Percentiles rank a stretch among this genome's conserved stretches.
Conservation (phyloP, 2,797 vertebrate genomes). For the Falco peregrinus region DNA sequence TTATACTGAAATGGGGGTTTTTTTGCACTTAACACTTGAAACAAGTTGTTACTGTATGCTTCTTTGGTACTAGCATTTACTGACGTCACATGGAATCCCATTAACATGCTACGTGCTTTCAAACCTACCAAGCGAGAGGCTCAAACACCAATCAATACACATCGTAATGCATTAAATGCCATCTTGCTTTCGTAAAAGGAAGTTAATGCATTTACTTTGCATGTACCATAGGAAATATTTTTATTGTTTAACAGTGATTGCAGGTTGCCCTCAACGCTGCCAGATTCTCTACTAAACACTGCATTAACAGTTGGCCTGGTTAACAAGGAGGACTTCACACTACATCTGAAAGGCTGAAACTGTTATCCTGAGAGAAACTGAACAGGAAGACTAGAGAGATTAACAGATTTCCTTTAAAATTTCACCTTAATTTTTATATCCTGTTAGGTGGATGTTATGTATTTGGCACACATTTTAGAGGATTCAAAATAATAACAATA, state of each 20-base stretch:
- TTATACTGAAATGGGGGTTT: rapidly evolving
- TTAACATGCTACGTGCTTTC: not conserved
- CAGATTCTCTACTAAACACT: not conserved
- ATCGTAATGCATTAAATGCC: not conserved
- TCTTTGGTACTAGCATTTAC: not conserved
- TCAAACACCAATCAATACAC: not conserved
- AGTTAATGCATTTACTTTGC: not conserved
- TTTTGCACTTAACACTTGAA: not conserved
- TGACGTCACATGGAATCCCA: not conserved
- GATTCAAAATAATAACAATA: not conserved
- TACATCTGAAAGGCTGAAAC: not conserved
- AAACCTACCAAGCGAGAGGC: rapidly evolving
- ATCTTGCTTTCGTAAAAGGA: not conserved
- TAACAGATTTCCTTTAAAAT: not conserved
- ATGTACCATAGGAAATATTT: not conserved
- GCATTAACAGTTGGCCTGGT: not conserved
- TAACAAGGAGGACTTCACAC: not conserved
- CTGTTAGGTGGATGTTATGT: not conserved
- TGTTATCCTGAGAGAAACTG: not conserved
- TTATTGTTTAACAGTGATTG: not conserved
- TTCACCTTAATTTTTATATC: not conserved
- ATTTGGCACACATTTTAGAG: not conserved
- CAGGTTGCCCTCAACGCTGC: not conserved
- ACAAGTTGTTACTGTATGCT: not conserved
- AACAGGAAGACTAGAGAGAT: not conserved